Conservation (phyloP, 1,140 invertebrate species). For the Adoxophyes honmai region DNA sequence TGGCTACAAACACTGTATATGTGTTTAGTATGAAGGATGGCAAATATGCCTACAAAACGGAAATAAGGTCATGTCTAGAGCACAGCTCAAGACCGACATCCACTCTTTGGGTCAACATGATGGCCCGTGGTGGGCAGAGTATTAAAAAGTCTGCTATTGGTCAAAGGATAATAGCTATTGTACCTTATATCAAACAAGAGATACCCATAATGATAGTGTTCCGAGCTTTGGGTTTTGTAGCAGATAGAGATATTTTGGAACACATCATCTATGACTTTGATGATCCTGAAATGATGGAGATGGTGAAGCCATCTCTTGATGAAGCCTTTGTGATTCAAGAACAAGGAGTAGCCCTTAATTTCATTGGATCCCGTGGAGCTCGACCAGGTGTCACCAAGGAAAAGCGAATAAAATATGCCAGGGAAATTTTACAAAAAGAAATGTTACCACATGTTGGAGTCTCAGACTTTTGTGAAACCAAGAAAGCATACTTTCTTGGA, state of each 20-base stretch:
- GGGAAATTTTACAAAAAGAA: constrained; percentile 99
- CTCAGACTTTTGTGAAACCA: constrained; percentile 99
- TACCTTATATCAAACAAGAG: constrained; percentile 99
- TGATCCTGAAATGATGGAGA: constrained; percentile 99
- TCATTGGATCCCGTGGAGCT: constrained; percentile 97
- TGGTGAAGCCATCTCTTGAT: constrained; percentile 99
- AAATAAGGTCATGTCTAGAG: constrained; percentile 97
- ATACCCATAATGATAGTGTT: constrained; percentile 99
- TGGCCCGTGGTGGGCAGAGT: constrained; percentile 96
- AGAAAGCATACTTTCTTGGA: constrained; percentile 98
- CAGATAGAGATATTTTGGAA: constrained; percentile 98
- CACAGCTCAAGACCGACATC: constrained; percentile 95
- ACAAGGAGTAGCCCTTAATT: constrained; percentile 98
- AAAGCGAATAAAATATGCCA: constrained; percentile 98
- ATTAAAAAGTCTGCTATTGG: constrained; percentile 98
- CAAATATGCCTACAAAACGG: constrained; percentile 98
- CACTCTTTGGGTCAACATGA: constrained; percentile 99
- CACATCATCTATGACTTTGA: constrained; percentile 99
- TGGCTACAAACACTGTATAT: constrained; percentile 99
- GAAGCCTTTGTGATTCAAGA: constrained; percentile 99
- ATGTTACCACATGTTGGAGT: constrained; percentile 99
- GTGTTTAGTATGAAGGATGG: constrained; percentile 99
- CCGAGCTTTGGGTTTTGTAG: constrained; percentile 97
- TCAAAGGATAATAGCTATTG: constrained; percentile 97
- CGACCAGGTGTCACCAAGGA: constrained; percentile 98